Evolutionary conservation across 2,888 invertebrate genomes (phyloP).

Genomic region (Pseudococcus jackbeardsleyi): DNA sequence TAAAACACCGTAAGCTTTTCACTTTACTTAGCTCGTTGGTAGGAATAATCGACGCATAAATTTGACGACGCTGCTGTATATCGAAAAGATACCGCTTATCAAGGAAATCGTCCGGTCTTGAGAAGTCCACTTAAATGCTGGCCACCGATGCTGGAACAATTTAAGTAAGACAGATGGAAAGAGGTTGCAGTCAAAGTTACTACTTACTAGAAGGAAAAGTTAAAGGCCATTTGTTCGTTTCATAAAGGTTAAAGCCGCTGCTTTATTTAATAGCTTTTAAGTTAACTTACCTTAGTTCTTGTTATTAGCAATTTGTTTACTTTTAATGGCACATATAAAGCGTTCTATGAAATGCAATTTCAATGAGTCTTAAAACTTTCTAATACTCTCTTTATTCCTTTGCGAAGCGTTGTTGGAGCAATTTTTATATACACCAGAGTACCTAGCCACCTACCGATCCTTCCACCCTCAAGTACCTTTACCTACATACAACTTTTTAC

Average conservation of each 20-base stretch:
- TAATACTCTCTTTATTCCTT: slow-evolving; percentile 1
- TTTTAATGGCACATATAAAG: slow-evolving; percentile 46
- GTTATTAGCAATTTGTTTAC: slow-evolving; percentile 48
- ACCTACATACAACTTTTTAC: background rate
- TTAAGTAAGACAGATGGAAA: slow-evolving; percentile 41
- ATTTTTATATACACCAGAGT: background rate
- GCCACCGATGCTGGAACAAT: slow-evolving; percentile 16
- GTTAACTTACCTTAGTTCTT: slow-evolving; percentile 48
- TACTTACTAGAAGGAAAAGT: slow-evolving; percentile 29
- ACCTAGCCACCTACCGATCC: too few relatives aligned
- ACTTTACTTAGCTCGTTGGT: too few relatives aligned
- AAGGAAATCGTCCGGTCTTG: slow-evolving; percentile 13
- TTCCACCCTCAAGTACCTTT: background rate
- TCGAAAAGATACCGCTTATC: background rate
- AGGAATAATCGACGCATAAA: slow-evolving; percentile 16
- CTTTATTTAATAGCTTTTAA: slow-evolving; percentile 51
- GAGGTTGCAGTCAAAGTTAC: slow-evolving; percentile 31
- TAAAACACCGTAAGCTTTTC: background rate
- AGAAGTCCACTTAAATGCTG: slow-evolving; percentile 4
- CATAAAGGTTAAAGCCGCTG: slow-evolving; percentile 47
- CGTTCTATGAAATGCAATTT: slow-evolving; percentile 48
- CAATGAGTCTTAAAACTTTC: slow-evolving; percentile 47
- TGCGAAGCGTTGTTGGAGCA: slow-evolving; percentile 18
- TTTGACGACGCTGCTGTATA: background rate
- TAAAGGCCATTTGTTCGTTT: slow-evolving; percentile 39